Base-by-base conservation (phyloP, 2,113 vertebrate species). In the Oceanites oceanicus region DNA sequence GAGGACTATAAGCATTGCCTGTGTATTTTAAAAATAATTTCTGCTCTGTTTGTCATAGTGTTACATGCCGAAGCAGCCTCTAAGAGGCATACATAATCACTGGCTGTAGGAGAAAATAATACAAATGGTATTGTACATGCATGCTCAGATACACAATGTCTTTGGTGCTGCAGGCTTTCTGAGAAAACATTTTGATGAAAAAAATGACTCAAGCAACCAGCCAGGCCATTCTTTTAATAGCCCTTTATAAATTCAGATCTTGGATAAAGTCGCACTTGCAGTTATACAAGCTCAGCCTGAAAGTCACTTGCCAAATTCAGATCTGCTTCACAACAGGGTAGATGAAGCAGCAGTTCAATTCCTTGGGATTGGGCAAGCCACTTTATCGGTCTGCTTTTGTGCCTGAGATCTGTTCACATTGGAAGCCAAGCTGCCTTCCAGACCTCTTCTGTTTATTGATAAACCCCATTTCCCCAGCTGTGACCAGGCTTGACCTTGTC, bases 1-100 rank as follows among this genome's bases (percentile, higher is more conserved):
- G 21, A 71, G 32, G 36, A 53, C 21, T 50, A 22, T 34, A 70
- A 84, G 8, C 47, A 75, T 70, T 63, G 53, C 8, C 23, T n/a
- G 12, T 72, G 23, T 61, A 38, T 94, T 91, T 94, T 45, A 38
- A 66, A 88, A 96, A 89, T 52, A 1, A 84, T 77, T 96, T 97
- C 77, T 94, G 77, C 74, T 95, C 70, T 94, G 61, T 87, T 96
- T 95, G 30, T 79, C 63, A 52, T 30, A 82, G 58, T 29, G 30
- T 68, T 87, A 19, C 7, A 16, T 5, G 15, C n/a, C 83, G 66
- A 62, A 90, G 44, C 58, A 82, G n/a, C 34, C 50, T 94, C 50
- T 82, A 27, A 82, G 67, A 83, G 50, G 34, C 45, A 50, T 12
- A 42, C 17, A 38, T 63, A 79, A 44, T 49, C 49, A 80, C 49